Evolutionary conservation across 2,797 vertebrate species (phyloP).

Genomic region (Centroberyx gerrardi): DNA sequence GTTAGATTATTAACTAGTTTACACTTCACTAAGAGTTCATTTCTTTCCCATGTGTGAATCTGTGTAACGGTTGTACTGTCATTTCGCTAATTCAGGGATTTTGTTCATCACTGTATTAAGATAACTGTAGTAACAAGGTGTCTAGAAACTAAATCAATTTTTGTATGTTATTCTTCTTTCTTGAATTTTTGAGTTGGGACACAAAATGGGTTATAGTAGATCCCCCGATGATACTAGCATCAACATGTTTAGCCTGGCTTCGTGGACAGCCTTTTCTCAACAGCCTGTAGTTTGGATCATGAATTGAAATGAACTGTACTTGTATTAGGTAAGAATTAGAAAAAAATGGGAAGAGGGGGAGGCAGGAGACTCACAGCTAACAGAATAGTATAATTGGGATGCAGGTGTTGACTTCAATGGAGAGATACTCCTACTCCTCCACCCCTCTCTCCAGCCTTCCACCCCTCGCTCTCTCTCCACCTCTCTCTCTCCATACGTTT

Average conservation of each 20-base stretch:
- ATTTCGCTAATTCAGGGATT: conserved; percentile 27
- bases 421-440: conserved; percentile 54
- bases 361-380: conserved; percentile 17
- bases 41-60: conserved; percentile 21
- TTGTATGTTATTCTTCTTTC: neutral
- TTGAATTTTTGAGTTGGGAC: neutral
- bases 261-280: neutral
- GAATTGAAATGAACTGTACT: conserved; percentile 46
- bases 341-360: conserved; percentile 18
- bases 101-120: conserved; percentile 9
- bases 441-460: neutral
- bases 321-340: conserved; percentile 6
- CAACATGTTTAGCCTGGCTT: conserved; percentile 11
- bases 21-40: neutral
- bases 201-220: neutral
- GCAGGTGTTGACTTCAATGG: conserved; percentile 69
- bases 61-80: neutral
- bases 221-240: conserved; percentile 4
- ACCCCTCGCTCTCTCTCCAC: conserved; percentile 10
- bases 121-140: conserved; percentile 13
- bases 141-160: neutral
- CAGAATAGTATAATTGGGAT: conserved; percentile 57
- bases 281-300: neutral
- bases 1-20: conserved; percentile 44
- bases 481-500: conserved; percentile 59